phyloP scores from a whole-genome alignment of 2,888 invertebrate species.

The Drosophila glabriapex region DNA sequence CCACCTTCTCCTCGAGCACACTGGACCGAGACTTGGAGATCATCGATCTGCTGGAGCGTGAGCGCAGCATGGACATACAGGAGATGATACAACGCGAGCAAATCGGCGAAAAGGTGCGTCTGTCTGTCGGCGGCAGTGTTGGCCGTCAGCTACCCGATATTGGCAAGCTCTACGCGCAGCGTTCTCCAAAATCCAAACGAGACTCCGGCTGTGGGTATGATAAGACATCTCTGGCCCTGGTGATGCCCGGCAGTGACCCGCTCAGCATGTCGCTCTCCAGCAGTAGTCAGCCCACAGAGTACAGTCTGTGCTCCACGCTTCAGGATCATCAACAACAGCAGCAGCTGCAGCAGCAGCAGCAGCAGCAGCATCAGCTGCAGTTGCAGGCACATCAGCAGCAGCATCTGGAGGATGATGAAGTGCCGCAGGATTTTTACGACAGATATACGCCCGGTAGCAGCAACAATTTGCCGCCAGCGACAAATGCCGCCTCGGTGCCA shows the following conservation, averaged over 20 bases:
- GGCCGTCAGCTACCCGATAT: constrained; percentile 84
- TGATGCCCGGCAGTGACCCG: constrained; percentile 71
- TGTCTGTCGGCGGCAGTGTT: constrained; percentile 55
- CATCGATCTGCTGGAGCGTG: constrained; percentile 85
- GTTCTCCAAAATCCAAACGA: constrained; percentile 80
- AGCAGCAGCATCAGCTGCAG: constrained; percentile 29
- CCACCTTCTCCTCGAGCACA: constrained; percentile 83
- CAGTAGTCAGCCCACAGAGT: constrained; percentile 68
- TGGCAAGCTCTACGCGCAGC: constrained; percentile 82
- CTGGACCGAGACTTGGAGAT: constrained; percentile 85
- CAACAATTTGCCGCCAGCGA: constrained; percentile 54
- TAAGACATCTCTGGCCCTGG: constrained; percentile 56
- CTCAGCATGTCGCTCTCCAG: constrained; percentile 62
- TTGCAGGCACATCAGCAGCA: constrained; percentile 2
- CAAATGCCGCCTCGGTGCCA: constrained; percentile 17
- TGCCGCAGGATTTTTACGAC: constrained; percentile 81
- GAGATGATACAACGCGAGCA: constrained; percentile 84
- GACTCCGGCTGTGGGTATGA: constrained; percentile 76
- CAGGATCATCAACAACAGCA: constrained; percentile 62
- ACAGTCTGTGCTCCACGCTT: constrained; percentile 72
- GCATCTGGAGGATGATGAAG: constrained; percentile 70
- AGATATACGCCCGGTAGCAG: constrained; percentile 77
- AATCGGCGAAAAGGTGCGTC: constrained; percentile 76
- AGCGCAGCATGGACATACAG: constrained; percentile 85
- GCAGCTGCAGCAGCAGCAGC: constrained; percentile 16